Conservation (phyloP, 2,113 vertebrate species). For the Callaeas wilsoni region DNA sequence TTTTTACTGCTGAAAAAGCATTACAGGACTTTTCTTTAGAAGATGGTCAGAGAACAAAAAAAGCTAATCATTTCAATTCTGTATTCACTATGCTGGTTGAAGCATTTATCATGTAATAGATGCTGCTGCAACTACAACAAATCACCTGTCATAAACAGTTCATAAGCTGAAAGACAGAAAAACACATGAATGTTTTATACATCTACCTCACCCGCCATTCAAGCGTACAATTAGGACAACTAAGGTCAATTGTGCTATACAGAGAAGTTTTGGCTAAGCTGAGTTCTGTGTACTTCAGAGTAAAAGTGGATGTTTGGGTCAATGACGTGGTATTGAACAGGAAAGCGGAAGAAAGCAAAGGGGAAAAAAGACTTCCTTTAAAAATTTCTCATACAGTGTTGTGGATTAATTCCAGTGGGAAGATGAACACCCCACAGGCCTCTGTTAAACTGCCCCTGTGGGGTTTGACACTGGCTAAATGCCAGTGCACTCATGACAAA, state of each 20-base stretch:
- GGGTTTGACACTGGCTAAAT: no score
- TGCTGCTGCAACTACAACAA: neutral
- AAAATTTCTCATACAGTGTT: neutral
- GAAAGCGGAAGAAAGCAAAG: neutral
- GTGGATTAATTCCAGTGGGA: neutral
- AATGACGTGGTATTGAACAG: neutral
- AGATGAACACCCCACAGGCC: neutral
- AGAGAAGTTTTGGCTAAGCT: neutral
- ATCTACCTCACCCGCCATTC: neutral
- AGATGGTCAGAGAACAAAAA: neutral
- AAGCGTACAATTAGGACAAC: fast-evolving
- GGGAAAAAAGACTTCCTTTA: neutral
- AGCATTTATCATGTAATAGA: neutral
- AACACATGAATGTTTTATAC: neutral
- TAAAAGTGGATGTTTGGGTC: neutral
- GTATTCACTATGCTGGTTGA: neutral
- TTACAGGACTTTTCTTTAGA: neutral
- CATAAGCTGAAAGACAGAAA: neutral
- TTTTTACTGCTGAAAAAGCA: neutral
- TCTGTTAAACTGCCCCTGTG: neutral
- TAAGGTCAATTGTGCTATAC: neutral
- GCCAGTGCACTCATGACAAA: no score
- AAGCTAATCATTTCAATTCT: neutral
- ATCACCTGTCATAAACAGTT: neutral
- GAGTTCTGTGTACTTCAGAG: neutral